A percentile compares a stretch with the other conserved stretches of the same genome.
Conservation (phyloP, 1,140 invertebrate species). For the Leptopilina clavipes region DNA sequence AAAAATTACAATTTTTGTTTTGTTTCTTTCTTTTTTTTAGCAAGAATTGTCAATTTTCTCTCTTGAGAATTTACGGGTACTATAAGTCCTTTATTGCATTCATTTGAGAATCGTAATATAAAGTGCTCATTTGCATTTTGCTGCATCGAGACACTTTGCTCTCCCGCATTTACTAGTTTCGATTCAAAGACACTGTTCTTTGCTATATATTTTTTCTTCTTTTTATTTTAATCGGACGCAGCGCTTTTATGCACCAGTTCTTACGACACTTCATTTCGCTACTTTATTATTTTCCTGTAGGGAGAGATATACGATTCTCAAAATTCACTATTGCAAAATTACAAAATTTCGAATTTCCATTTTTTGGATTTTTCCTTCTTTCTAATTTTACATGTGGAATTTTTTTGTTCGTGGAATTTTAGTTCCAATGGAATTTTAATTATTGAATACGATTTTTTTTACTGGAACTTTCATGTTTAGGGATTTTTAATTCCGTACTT, state of each 20-base stretch:
- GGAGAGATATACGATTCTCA: too few species aligned
- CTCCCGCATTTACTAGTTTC: slow-evolving; percentile 15
- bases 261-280: not conserved
- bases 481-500: too few species aligned
- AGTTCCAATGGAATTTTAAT: too few species aligned
- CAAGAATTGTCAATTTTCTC: not conserved
- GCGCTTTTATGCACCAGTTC: not conserved
- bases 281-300: not conserved
- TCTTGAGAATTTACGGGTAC: not conserved
- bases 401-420: too few species aligned
- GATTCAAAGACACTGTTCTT: slow-evolving; percentile 10
- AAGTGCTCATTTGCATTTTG: slow-evolving; percentile 19
- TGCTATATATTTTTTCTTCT: not conserved
- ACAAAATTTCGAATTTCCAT: too few species aligned
- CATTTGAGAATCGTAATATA: slow-evolving; percentile 20
- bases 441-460: too few species aligned
- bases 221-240: not conserved
- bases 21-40: too few species aligned
- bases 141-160: slow-evolving; percentile 18
- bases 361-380: too few species aligned
- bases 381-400: too few species aligned
- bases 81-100: slow-evolving; percentile 4
- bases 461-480: too few species aligned
- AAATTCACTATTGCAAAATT: not conserved
- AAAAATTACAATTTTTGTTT: too few species aligned